phyloP scores from a whole-genome alignment of 2,888 invertebrate genomes.

The Agrotis puta region DNA sequence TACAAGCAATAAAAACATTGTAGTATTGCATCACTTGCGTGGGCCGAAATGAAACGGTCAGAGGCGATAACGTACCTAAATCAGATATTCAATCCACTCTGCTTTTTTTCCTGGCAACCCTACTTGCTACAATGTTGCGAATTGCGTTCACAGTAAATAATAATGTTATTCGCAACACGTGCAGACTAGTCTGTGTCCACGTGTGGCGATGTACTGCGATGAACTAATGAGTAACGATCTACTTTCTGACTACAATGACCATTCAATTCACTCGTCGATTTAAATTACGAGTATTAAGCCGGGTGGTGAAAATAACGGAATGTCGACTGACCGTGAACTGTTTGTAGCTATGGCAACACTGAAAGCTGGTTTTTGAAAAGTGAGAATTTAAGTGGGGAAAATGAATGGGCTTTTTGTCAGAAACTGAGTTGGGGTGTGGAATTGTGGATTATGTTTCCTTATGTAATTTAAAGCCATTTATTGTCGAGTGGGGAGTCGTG shows the following conservation, averaged over 20 bases:
- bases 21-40: neutral
- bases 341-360: slow-evolving; percentile 29
- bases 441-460: slow-evolving; percentile 15
- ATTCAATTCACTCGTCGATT: slow-evolving; percentile 39
- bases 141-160: slow-evolving; percentile 51
- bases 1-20: neutral
- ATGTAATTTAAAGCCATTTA: slow-evolving; percentile 10
- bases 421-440: neutral
- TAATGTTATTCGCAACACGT: slow-evolving; percentile 54
- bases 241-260: slow-evolving; percentile 29
- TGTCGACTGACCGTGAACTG: slow-evolving; percentile 27
- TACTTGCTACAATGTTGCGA: slow-evolving; percentile 51
- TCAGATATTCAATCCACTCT: neutral
- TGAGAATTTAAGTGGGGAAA: slow-evolving; percentile 19
- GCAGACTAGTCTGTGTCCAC: slow-evolving; percentile 37
- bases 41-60: neutral
- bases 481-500: neutral
- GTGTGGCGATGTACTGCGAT: slow-evolving; percentile 46
- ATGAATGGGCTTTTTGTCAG: neutral
- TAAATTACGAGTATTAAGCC: slow-evolving; percentile 23
- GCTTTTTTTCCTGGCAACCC: slow-evolving; percentile 42
- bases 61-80: neutral
- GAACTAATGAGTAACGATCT: slow-evolving; percentile 50
- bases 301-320: slow-evolving; percentile 27
- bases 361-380: slow-evolving; percentile 4